Conservation (phyloP, 2,797 vertebrate species). For the Nyctibius grandis region DNA sequence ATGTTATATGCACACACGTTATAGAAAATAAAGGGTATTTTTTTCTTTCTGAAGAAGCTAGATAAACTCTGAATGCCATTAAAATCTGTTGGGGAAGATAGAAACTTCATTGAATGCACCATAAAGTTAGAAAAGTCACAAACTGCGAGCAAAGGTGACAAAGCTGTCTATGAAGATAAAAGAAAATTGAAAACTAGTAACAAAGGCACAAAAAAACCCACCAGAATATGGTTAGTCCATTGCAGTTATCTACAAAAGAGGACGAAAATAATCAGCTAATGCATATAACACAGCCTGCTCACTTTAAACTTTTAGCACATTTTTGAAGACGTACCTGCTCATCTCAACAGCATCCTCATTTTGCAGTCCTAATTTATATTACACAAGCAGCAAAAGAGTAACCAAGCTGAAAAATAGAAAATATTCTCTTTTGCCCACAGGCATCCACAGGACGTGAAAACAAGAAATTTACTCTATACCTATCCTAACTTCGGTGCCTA, state of each 20-base stretch:
- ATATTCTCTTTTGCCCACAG: not conserved
- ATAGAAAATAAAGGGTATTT: not conserved
- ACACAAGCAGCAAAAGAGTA: slow-evolving; percentile 9
- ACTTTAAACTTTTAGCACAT: not conserved
- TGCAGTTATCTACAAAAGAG: not conserved
- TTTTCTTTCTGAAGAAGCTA: not conserved
- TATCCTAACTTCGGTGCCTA: not conserved
- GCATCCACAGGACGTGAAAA: not conserved
- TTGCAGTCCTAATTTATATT: slow-evolving; percentile 15
- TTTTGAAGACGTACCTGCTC: not conserved
- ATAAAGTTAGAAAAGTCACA: not conserved
- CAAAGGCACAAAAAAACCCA: not conserved
- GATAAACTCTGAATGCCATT: not conserved
- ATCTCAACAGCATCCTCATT: not conserved
- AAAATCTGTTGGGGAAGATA: not conserved
- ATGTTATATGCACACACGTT: rapidly evolving
- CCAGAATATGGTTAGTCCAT: not conserved
- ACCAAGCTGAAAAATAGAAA: slow-evolving; percentile 17
- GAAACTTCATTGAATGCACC: not conserved
- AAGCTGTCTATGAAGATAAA: not conserved
- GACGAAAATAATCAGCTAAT: not conserved
- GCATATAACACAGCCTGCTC: not conserved
- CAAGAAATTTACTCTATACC: not conserved
- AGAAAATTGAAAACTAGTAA: not conserved
- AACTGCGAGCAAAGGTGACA: not conserved